Evolutionary conservation across 2,888 invertebrate genomes (phyloP).

Genomic region (Caenorhabditis auriculariae): DNA sequence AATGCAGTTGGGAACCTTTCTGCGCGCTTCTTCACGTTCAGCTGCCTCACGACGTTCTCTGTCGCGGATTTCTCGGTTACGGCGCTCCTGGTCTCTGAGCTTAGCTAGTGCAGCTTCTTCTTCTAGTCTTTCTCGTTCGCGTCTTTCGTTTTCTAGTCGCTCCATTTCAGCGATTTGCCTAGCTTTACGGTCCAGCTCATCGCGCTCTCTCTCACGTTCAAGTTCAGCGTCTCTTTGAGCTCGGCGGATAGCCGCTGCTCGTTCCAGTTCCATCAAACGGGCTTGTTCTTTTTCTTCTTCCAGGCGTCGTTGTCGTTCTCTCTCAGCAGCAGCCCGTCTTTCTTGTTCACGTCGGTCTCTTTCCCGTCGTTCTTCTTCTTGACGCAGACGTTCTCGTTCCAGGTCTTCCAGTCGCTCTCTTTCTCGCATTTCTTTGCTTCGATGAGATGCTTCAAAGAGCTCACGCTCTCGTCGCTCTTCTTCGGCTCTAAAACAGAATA

Average conservation of each 20-base stretch:
- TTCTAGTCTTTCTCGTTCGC: constrained; percentile 48
- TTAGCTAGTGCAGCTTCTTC: constrained; percentile 57
- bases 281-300: constrained; percentile 54
- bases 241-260: constrained; percentile 29
- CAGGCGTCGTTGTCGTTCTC: constrained; percentile 47
- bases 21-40: constrained; percentile 50
- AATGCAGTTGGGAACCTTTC: constrained; percentile 9
- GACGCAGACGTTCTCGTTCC: constrained; percentile 47
- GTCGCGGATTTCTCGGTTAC: constrained; percentile 58
- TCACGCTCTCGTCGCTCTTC: constrained; percentile 52
- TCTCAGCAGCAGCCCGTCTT: constrained; percentile 45
- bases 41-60: constrained; percentile 55
- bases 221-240: constrained; percentile 37
- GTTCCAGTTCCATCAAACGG: constrained; percentile 48
- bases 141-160: constrained; percentile 49
- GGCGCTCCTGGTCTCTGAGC: constrained; percentile 49
- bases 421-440: constrained; percentile 44
- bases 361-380: constrained; percentile 55
- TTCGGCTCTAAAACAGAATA: constrained; percentile 34
- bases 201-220: constrained; percentile 44
- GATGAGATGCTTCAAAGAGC: constrained; percentile 50
- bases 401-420: constrained; percentile 45
- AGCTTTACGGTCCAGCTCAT: constrained; percentile 51
- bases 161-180: constrained; percentile 49
- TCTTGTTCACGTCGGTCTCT: constrained; percentile 53